Conservation (phyloP, 92 coral and sea anemone species). For the Porites evermanni region DNA sequence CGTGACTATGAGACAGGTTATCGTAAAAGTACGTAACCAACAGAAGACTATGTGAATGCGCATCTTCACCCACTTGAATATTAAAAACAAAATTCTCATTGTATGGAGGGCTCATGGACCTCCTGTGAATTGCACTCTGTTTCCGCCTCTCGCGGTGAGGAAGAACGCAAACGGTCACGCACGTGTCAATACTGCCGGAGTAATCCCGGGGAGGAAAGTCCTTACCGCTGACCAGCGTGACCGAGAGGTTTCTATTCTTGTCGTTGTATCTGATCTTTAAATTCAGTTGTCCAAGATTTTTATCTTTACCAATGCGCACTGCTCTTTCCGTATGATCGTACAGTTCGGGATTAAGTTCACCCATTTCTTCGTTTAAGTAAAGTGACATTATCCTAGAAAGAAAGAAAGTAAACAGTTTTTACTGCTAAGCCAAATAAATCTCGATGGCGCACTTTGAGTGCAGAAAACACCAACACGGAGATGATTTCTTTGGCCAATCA, state of each 20-base stretch:
- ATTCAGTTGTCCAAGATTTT: constrained; percentile 72
- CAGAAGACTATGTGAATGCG: constrained; percentile 73
- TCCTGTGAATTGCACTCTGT: constrained; percentile 86
- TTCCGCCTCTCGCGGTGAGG: constrained; percentile 86
- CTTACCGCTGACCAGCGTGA: constrained; percentile 76
- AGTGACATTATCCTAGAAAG: constrained; percentile 69
- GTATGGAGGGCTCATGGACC: constrained; percentile 82
- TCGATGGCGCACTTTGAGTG: too few relatives aligned
- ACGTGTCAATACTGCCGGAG: constrained; percentile 91
- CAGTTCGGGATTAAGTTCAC: constrained; percentile 70
- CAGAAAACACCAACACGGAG: too few relatives aligned
- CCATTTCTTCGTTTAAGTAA: constrained; percentile 77
- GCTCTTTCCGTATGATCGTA: constrained; percentile 67
- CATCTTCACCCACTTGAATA: constrained; percentile 77
- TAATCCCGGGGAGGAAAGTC: constrained; percentile 87
- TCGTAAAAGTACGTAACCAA: constrained; percentile 78
- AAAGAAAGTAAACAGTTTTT: neutral
- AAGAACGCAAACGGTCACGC: constrained; percentile 83
- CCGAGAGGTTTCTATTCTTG: constrained; percentile 74
- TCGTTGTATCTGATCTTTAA: constrained; percentile 71
- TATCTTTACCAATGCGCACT: constrained; percentile 60
- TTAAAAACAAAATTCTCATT: constrained; percentile 80
- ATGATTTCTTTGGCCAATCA: too few relatives aligned
- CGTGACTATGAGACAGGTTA: constrained; percentile 83
- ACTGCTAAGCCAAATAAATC: too few relatives aligned